Evolutionary conservation across 2,888 invertebrate species (phyloP), one percentile per base, ranked within the genome.

Genomic region (Nematopogon swammerdamellus): DNA sequence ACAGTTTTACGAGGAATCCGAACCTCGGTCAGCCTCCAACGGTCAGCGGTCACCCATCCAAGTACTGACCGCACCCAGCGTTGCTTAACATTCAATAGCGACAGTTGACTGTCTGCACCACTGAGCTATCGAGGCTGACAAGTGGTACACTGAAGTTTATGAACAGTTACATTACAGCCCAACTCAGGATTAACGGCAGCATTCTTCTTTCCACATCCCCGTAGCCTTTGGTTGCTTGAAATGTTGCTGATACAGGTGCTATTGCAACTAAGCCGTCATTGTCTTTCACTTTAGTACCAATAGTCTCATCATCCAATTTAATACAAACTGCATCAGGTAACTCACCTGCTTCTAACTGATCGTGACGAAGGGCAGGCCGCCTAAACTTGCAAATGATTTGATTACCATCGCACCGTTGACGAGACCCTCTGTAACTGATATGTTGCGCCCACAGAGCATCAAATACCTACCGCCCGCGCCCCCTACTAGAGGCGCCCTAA

Each of bases 141-240:
- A 0, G 59, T 60, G 1, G 56, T 59, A 18, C 58, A 57, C 18
- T 60, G 59, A 2, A 60, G 49, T 30, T 60, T 59, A 42, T 60
- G 61, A 0, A 59, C 59, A 1, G 59, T 61, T 2, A 60, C 58
- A n/a, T 25, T 25, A 25, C 25, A 19, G 44, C 36, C 36, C 36
- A 36, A 14, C 36, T 0, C 42, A 63, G 53, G 2, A 60, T 60
- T 8, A 60, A 14, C 2, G 58, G 58, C 18, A 60, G n/a, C 59
- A 60, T 60, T 29, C 50, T 29, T 0, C 60, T 16, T 25, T 62
- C 59, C 0, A 60, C 52, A 50, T 60, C 55, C 4, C 59, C 58
- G 19, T 59, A 57, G 10, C 58, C 57, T 49, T 43, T 54, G 5
- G 1, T 2, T 29, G 55, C 58, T 18, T 59, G 57, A 51, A 58